phyloP scores from a whole-genome alignment of 2,797 vertebrate species.

The Ceryle rudis region DNA sequence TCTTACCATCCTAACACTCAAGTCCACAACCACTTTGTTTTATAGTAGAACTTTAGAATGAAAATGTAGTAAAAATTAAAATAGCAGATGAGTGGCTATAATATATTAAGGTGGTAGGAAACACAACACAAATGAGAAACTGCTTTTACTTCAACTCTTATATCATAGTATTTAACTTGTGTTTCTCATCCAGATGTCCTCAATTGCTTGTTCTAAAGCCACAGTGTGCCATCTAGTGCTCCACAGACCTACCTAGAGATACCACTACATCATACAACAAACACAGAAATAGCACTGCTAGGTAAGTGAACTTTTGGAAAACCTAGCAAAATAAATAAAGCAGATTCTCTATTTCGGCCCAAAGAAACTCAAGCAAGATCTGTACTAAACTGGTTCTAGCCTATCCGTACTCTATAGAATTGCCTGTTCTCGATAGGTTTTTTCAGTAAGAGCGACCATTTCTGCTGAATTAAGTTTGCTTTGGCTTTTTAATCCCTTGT shows the following conservation, averaged over 20 bases:
- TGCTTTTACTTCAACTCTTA: neutral
- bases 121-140: neutral
- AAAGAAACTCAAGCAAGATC: neutral
- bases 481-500: neutral
- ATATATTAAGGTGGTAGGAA: neutral
- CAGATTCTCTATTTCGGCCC: neutral
- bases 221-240: constrained; percentile 77
- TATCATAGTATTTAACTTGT: neutral
- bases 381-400: neutral
- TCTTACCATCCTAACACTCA: neutral
- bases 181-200: neutral
- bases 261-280: rapidly evolving
- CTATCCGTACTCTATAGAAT: neutral
- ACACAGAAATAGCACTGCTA: neutral
- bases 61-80: neutral
- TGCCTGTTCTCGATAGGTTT: neutral
- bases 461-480: neutral
- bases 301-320: neutral
- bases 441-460: neutral
- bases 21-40: neutral
- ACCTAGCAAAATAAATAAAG: neutral
- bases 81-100: neutral
- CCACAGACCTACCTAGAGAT: neutral
- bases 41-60: neutral
- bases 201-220: constrained; percentile 16